Evolutionary conservation across 2,888 invertebrate genomes (phyloP), one percentile per base, ranked within the genome.

Genomic region (Xestia xanthographa): DNA sequence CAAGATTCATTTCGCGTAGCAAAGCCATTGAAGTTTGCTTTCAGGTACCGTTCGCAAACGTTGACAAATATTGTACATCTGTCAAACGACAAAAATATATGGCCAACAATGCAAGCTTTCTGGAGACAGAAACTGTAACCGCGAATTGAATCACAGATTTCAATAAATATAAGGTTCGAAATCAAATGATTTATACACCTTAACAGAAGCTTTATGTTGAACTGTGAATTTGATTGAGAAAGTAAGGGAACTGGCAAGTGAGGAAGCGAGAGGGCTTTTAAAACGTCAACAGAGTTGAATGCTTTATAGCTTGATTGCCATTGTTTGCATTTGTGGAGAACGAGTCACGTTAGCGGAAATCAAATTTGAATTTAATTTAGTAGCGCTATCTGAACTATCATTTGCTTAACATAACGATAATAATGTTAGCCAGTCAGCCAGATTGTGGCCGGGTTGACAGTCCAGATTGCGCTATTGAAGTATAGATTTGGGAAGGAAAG

Each of bases 11-110:
- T 93, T 88, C 86, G 84, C 91, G 91, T 89, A 87, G 86, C 69
- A 50, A 69, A 90, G 86, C 90, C 90, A 93, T 94, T 93, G 92
- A 93, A 93, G 92, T 93, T 93, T 90, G 91, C 91, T 92, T 91
- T 91, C 91, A 92, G 86, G 91, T 90, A 88, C 89, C 90, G 91
- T 88, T 91, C 85, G 85, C 85, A 89, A 92, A 91, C 92, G 89
- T 91, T 94, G 94, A 95, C 92, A 94, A 94, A 94, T 94, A 92
- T 91, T 91, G 89, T 90, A 90, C 92, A 93, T 95, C 92, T 93
- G 92, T 94, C 94, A 94, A 93, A 93, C 88, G 90, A 85, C 88
- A 90, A 90, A 91, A 92, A 92, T 91, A 83, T 66, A 78, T 66
- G 70, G 66, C 43, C 65, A 75, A 82, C 87, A 84, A 87, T 86